Base-by-base conservation (phyloP, 2,113 vertebrate species). In the Bagarius yarrelli region DNA sequence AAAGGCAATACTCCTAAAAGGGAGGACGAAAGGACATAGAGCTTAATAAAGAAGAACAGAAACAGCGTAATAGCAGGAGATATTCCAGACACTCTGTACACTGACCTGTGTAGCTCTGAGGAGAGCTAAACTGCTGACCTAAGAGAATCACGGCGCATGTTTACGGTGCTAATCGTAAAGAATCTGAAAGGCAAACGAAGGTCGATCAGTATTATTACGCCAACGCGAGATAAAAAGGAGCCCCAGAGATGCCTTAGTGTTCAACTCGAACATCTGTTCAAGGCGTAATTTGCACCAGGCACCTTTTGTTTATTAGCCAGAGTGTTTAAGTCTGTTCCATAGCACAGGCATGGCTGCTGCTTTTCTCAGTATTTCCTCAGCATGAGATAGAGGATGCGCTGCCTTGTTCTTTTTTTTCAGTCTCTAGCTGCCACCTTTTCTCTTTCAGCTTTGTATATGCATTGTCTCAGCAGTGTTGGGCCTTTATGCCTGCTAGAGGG, bases 271-370 rank as follows among this genome's bases (percentile, higher is more conserved):
- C 73, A 77, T 82, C 73, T 82, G 81, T 52, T 82, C 63, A 2
- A 34, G 30, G 64, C 32, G 36, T 47, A 60, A 69, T 76, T 66
- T 50, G 47, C 27, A 77, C 61, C 18, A 8, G 15, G 25, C n/a
- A 59, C 79, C 59, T 67, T 77, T 80, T 81, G 66, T 66, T 66
- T 69, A 78, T 85, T 70, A 78, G 78, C 78, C 74, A 6, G 59
- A 55, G 74, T 64, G 70, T 76, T 61, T 66, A 11, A 36, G 57
- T 12, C 60, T 19, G 40, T 79, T 82, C 25, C 73, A 67, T 63
- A 25, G 66, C 84, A 80, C 77, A 66, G 73, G 53, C 76, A 50
- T 70, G 57, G 81, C 50, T 77, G 53, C 25, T 81, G 67, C n/a
- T 8, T 30, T 30, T 40, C 56, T 69, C 23, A 40, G 61, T 6